Base-by-base conservation (phyloP, 2,113 vertebrate genomes). In the Alosa alosa region DNA sequence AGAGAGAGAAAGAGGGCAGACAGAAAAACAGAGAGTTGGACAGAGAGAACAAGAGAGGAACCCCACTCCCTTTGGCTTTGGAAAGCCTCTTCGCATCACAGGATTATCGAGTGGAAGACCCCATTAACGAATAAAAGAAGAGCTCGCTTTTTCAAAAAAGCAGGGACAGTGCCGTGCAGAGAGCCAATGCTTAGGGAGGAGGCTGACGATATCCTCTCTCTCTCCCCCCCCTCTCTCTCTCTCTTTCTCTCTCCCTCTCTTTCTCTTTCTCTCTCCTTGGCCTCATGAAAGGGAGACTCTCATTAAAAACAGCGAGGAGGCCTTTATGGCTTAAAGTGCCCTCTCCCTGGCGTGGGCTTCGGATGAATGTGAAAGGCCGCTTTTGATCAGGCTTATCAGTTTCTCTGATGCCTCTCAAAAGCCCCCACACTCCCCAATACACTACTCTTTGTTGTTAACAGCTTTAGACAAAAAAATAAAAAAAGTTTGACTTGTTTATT, bases 51-150 rank as follows among this genome's bases (percentile, higher is more conserved):
- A 13, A 13, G 36, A 13, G 25, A 15, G 31, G 13, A 78, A 83
- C 44, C 86, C 57, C 11, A 44, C 36, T 50, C 41, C 57, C 39
- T 46, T 44, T 41, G 64, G 47, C 57, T 68, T 82, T 89, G 78
- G 83, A 88, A 90, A 82, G 57, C 72, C 52, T 52, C 46, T 49
- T 57, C 84, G 82, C 81, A 87, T 89, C 55, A 81, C 83, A 75
- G 86, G 88, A 86, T 90, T 89, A 89, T 87, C 55, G 78, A 90
- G 85, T 83, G 52, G 86, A 89, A 85, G 52, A 64, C 45, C 49
- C 86, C 85, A 89, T 86, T 89, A 89, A 86, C 72, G 85, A 90
- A 86, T 81, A 57, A 88, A 87, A 81, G 52, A 83, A 78, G 81
- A 64, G 31, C 31, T 36, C 7, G 13, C 6, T 31, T 78, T 78